Percentiles rank a stretch among this genome's conserved stretches.
Evolutionary conservation across 2,888 invertebrate genomes (phyloP).

Genomic region (Magallana nippona): DNA sequence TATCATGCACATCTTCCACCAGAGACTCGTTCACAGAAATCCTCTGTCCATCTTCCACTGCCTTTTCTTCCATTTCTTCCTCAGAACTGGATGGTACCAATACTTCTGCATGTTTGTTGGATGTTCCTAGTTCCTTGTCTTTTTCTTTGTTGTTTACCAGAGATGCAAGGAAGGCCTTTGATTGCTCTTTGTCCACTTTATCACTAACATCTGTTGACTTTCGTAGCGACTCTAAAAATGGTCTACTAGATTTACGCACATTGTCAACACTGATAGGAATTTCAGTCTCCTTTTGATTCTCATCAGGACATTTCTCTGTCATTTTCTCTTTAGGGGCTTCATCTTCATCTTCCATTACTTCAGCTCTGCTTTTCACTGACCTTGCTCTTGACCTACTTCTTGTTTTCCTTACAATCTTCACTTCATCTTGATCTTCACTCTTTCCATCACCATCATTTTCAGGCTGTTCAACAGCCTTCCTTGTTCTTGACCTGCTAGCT

Average conservation of each 20-base stretch:
- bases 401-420: background rate
- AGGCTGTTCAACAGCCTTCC: background rate
- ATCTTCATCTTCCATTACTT: background rate
- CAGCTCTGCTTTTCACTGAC: background rate
- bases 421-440: constrained; percentile 9
- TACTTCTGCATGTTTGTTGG: background rate
- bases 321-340: background rate
- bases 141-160: background rate
- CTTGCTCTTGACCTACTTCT: constrained; percentile 41
- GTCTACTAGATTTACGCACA: background rate
- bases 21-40: background rate
- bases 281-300: background rate
- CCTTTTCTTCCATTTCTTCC: background rate
- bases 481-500: constrained; percentile 16
- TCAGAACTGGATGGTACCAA: background rate
- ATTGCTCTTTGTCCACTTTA: background rate
- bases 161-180: background rate
- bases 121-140: background rate
- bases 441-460: background rate
- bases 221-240: background rate
- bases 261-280: background rate
- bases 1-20: background rate
- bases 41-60: background rate
- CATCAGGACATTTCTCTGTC: background rate
- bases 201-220: background rate